A percentile compares a stretch with the other conserved stretches of the same genome.
Conservation (phyloP, 2,797 vertebrate species). For the Onychomys leucogaster region DNA sequence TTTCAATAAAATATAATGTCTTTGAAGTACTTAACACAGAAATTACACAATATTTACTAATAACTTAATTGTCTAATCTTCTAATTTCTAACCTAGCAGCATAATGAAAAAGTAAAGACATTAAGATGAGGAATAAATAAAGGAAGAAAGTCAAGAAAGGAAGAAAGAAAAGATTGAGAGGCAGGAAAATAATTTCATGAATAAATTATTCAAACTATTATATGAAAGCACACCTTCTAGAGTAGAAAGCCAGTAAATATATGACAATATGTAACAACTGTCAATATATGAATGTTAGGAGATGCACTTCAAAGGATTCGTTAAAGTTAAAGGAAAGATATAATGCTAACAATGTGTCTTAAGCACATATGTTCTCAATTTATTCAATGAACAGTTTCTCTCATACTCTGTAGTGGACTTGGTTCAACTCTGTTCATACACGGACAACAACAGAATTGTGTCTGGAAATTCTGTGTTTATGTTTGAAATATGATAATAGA, state of each 20-base stretch:
- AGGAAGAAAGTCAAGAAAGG: not conserved
- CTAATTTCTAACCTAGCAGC: not conserved
- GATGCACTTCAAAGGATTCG: fast-evolving
- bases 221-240: not conserved
- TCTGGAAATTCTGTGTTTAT: not conserved
- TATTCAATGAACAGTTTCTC: not conserved
- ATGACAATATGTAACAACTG: not conserved
- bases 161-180: not conserved
- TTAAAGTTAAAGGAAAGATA: not conserved
- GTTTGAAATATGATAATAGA: not conserved
- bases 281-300: not conserved
- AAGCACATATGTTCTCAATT: not conserved
- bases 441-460: not conserved
- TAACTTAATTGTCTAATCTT: not conserved
- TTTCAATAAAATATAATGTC: not conserved
- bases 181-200: not conserved
- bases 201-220: not conserved
- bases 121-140: not conserved
- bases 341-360: not conserved
- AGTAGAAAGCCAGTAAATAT: not conserved
- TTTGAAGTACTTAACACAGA: not conserved
- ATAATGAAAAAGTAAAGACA: not conserved
- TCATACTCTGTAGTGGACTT: not conserved
- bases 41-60: not conserved
- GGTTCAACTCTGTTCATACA: not conserved